Evolutionary conservation across 92 coral and sea anemone species (phyloP).

Genomic region (Bergia puertoricense): DNA sequence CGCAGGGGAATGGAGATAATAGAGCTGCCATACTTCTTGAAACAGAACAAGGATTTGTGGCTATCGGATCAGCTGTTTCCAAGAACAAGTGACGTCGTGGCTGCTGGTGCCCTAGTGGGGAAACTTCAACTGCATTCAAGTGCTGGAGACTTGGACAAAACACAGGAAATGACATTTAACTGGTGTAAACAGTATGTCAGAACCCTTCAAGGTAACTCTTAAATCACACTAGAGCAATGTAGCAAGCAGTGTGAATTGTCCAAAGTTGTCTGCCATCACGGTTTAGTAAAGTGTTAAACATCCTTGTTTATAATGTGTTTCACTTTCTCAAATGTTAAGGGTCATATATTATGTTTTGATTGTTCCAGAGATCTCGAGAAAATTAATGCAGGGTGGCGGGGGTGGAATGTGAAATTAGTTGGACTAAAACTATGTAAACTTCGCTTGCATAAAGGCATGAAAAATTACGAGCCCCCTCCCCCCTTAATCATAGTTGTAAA

Average conservation of each 20-base stretch:
- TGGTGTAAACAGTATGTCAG: slow-evolving; percentile 45
- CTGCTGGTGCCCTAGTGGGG: slow-evolving; percentile 39
- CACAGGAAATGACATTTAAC: slow-evolving; percentile 31
- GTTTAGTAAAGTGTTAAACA: not conserved
- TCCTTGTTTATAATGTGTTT: too few species aligned
- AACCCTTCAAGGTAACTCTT: slow-evolving; percentile 29
- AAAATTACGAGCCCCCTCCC: too few species aligned
- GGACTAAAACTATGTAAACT: too few species aligned
- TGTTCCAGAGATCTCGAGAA: too few species aligned
- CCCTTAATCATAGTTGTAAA: too few species aligned
- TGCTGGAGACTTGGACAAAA: slow-evolving; percentile 15
- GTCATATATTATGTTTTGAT: too few species aligned
- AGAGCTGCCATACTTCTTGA: slow-evolving; percentile 45
- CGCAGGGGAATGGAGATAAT: slow-evolving; percentile 52
- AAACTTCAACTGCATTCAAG: slow-evolving; percentile 37
- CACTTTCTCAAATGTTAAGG: too few species aligned
- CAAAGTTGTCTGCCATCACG: not conserved
- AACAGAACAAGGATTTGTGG: slow-evolving; percentile 39
- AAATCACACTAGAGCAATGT: not conserved
- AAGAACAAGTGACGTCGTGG: slow-evolving; percentile 27
- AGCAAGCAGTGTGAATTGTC: too few species aligned
- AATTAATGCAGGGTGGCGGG: too few species aligned
- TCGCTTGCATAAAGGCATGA: too few species aligned
- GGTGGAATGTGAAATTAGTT: too few species aligned
- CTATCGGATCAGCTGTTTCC: slow-evolving; percentile 31